These are phyloP conservation scores for Catharus ustulatus DNA, from an alignment of 2,797 vertebrate genomes.

Conservation along the genomic window DNA sequence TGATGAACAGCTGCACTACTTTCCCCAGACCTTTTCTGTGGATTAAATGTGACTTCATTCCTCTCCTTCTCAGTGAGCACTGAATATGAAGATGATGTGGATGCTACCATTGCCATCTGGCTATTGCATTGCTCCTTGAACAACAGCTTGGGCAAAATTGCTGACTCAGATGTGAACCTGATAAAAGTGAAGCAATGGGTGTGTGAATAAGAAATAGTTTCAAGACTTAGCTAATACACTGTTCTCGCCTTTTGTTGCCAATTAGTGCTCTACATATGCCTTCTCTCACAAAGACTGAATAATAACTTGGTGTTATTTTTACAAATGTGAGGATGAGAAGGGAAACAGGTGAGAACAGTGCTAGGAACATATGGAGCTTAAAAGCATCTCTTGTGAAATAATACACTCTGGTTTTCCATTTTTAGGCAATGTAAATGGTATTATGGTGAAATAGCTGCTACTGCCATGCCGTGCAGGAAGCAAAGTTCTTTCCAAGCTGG, in stretches of 20 bases:
- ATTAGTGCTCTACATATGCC: neutral
- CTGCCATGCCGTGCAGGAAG: neutral
- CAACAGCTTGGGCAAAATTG: neutral
- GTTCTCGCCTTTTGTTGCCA: neutral
- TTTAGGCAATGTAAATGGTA: neutral
- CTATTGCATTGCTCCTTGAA: neutral
- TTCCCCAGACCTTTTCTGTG: neutral
- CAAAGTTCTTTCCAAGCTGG: neutral
- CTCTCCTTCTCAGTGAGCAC: neutral
- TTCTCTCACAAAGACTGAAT: neutral
- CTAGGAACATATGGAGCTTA: neutral
- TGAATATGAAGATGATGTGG: neutral
- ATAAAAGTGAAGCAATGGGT: neutral
- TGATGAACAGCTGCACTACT: neutral
- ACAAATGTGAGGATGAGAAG: neutral
- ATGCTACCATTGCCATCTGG: neutral
- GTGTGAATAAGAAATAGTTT: neutral
- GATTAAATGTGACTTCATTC: neutral
- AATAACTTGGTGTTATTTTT: neutral
- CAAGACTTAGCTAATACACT: neutral
- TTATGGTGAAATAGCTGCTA: neutral
- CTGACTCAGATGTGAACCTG: neutral
- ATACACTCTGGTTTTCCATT: neutral
- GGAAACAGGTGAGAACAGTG: neutral
- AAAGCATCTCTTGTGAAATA: neutral